These are phyloP conservation scores for Saturnia japonica DNA, from an alignment of 2,888 invertebrate species.

Conservation along the genomic window DNA sequence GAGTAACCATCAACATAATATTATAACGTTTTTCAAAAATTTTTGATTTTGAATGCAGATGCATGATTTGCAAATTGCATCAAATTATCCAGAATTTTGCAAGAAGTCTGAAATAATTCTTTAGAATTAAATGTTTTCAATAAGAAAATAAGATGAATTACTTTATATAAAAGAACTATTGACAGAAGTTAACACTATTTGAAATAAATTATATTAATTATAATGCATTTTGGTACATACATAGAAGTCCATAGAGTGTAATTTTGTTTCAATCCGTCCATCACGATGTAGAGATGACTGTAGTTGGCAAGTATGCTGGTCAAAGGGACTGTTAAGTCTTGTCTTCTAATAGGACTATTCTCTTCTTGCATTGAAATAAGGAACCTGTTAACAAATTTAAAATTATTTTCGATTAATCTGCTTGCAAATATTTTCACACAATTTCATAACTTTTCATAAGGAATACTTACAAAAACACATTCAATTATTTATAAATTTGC, in stretches of 20 bases:
- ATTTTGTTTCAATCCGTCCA: constrained; percentile 73
- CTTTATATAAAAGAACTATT: neutral
- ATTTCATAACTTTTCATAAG: neutral
- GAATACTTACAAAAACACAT: neutral
- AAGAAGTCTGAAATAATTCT: neutral
- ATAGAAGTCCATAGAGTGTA: constrained; percentile 58
- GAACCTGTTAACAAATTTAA: constrained; percentile 44
- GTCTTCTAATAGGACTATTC: constrained; percentile 60
- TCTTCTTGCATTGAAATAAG: constrained; percentile 58
- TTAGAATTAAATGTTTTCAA: neutral
- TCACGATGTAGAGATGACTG: constrained; percentile 77
- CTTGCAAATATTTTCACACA: neutral
- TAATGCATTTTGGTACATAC: constrained; percentile 46
- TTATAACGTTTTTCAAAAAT: no score
- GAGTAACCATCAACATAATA: no score
- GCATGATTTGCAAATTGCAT: neutral
- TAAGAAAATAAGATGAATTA: neutral
- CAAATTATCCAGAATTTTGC: neutral
- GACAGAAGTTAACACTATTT: neutral
- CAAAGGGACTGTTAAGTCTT: constrained; percentile 72
- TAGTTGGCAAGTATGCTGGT: constrained; percentile 75
- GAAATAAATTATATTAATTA: neutral
- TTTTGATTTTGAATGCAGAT: no score
- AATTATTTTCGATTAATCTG: neutral
- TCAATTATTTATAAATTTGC: no score